These are phyloP conservation scores for Gryon sp. DNA, from an alignment of 1,140 invertebrate genomes.

Conservation along the genomic window DNA sequence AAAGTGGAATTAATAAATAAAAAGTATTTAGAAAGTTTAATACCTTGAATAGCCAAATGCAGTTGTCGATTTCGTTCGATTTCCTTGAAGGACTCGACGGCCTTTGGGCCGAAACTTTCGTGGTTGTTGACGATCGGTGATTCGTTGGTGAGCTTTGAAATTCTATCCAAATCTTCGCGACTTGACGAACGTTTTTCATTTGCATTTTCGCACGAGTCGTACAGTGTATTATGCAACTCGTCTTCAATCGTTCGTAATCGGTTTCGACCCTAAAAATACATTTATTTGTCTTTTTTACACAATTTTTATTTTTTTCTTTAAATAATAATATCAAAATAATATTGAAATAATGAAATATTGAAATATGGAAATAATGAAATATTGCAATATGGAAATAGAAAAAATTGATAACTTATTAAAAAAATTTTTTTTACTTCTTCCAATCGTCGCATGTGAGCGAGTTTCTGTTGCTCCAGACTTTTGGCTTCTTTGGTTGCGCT, in stretches of 20 bases:
- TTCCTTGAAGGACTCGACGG: constrained; percentile 93
- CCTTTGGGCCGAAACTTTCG: constrained; percentile 87
- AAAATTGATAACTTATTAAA: not conserved
- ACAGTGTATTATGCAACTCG: constrained; percentile 81
- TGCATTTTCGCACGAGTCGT: constrained; percentile 78
- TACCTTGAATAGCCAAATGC: constrained; percentile 94
- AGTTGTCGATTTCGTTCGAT: constrained; percentile 92
- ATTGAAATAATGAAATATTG: not conserved
- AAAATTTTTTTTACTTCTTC: constrained; percentile 78
- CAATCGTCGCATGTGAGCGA: constrained; percentile 81
- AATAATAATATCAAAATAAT: not conserved
- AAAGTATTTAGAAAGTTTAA: too few relatives aligned
- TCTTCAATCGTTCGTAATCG: constrained; percentile 82
- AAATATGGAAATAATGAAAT: not conserved
- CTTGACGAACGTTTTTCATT: constrained; percentile 83
- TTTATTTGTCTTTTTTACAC: too few relatives aligned
- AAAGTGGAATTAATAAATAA: not conserved
- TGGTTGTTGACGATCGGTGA: constrained; percentile 87
- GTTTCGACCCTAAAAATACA: constrained; percentile 75
- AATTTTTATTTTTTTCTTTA: too few relatives aligned
- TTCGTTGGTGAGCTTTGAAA: constrained; percentile 90
- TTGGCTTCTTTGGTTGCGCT: constrained; percentile 83
- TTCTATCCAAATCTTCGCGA: constrained; percentile 92
- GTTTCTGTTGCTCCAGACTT: constrained; percentile 82
- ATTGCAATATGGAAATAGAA: constrained; percentile 3